A percentile compares a stretch with the other conserved stretches of the same genome.
phyloP scores from a whole-genome alignment of 2,888 invertebrate species.

The Acrocyrtus sp. region DNA sequence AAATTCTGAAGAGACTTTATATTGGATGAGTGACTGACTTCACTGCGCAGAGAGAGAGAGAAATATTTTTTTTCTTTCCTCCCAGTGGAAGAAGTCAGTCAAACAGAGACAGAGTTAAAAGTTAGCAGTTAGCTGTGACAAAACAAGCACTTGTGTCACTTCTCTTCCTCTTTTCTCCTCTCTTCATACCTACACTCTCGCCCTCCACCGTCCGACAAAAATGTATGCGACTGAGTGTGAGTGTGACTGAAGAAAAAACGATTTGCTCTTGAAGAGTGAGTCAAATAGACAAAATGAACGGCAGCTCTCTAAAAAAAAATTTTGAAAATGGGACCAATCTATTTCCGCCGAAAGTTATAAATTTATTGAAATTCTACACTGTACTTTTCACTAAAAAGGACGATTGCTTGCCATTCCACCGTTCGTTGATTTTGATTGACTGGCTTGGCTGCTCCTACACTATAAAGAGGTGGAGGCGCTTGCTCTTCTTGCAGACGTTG shows the following conservation, averaged over 20 bases:
- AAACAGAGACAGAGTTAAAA: neutral
- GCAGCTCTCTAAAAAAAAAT: too few relatives aligned
- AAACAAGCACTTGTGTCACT: constrained; percentile 52
- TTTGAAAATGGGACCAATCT: too few relatives aligned
- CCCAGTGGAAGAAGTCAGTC: neutral
- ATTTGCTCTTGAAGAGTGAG: too few relatives aligned
- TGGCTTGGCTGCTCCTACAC: constrained; percentile 47
- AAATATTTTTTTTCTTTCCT: constrained; percentile 3
- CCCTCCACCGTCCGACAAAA: constrained; percentile 45
- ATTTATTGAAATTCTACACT: too few relatives aligned
- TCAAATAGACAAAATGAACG: too few relatives aligned
- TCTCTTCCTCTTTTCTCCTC: constrained; percentile 24
- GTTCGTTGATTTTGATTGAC: constrained; percentile 56
- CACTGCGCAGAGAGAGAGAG: constrained; percentile 5
- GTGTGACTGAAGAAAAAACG: constrained; percentile 45
- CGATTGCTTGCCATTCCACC: constrained; percentile 47
- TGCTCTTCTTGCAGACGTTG: too few relatives aligned
- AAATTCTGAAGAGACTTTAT: too few relatives aligned
- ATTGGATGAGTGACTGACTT: constrained; percentile 35
- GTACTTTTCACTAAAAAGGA: constrained; percentile 11
- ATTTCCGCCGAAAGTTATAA: too few relatives aligned
- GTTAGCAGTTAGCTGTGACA: constrained; percentile 27
- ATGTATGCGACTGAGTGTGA: constrained; percentile 32
- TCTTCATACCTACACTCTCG: too few relatives aligned
- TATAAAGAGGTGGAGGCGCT: constrained; percentile 4